Evolutionary conservation across 2,888 invertebrate species (phyloP), one percentile per base, ranked within the genome.

Genomic region (Andrena haemorrhoa): DNA sequence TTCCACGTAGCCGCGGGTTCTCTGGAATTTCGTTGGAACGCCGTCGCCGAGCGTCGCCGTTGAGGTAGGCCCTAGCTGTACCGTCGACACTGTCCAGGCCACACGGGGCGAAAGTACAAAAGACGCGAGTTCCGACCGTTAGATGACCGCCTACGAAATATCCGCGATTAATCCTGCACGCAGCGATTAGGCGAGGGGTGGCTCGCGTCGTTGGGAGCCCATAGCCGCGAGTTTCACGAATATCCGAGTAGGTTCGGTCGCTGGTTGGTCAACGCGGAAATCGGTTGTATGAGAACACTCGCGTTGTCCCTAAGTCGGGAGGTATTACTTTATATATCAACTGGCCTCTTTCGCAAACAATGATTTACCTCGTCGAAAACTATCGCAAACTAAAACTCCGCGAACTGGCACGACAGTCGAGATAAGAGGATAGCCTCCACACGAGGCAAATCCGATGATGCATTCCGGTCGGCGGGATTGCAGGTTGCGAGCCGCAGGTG

Each of bases 11-110:
- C 85, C 88, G 86, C 87, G 89, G 87, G 87, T 90, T 92, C 91
- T 87, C 85, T 87, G 90, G 93, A 92, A 93, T 93, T 92, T 92
- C 91, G 89, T 89, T 92, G 92, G 92, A 92, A 92, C 92, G 92
- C 85, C 89, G 88, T 86, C 81, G 84, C 75, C 82, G 83, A 79
- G 85, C 87, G 84, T 89, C 83, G 88, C 85, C 92, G 89, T 91
- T 92, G 91, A 90, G 89, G 92, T 89, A 90, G 91, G 88, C 90
- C 88, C 89, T 80, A 78, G 78, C 68, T 56, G 47, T 79, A 68
- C 66, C 65, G 65, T 64, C 58, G 66, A 79, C 74, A 71, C 72
- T 60, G 64, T 61, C 51, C 80, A 82, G 69, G 70, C 64, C 76
- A 74, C 83, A 76, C 83, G 75, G 83, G 71, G 77, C 78, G 78